These are phyloP conservation scores for Agonopterix alstromeriana DNA, from an alignment of 2,888 invertebrate species.

Conservation along the genomic window DNA sequence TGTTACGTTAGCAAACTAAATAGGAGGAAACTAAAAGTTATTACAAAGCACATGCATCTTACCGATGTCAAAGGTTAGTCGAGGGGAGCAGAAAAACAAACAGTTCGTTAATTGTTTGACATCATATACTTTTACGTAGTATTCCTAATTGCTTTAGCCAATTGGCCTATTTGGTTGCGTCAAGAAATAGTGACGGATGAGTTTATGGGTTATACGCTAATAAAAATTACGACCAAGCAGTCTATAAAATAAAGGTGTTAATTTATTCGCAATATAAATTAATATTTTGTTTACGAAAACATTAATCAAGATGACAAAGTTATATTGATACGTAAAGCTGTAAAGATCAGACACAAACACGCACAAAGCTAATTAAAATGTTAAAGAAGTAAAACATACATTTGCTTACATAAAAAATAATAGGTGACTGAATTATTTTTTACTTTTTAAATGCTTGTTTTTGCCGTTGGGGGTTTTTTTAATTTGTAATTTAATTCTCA, in stretches of 20 bases:
- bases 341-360: too few species aligned
- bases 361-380: too few species aligned
- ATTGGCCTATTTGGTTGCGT: not conserved
- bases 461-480: too few species aligned
- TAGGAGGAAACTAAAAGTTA: slow-evolving; percentile 12
- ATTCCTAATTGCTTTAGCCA: slow-evolving; percentile 1
- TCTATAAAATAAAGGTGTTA: too few species aligned
- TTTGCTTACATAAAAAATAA: too few species aligned
- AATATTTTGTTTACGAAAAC: too few species aligned
- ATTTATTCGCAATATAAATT: not conserved
- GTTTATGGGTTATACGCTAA: slow-evolving; percentile 1
- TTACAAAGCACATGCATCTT: slow-evolving; percentile 59
- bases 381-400: too few species aligned
- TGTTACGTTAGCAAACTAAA: not conserved
- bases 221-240: not conserved
- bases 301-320: too few species aligned
- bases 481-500: too few species aligned
- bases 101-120: slow-evolving; percentile 6
- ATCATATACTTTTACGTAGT: not conserved
- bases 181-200: not conserved
- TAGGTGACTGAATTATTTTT: too few species aligned
- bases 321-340: too few species aligned
- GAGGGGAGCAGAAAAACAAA: slow-evolving; percentile 33
- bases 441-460: too few species aligned
- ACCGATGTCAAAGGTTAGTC: slow-evolving; percentile 35